Base-by-base conservation (phyloP, 2,797 vertebrate species). In the Odontamblyopus rebecca region DNA sequence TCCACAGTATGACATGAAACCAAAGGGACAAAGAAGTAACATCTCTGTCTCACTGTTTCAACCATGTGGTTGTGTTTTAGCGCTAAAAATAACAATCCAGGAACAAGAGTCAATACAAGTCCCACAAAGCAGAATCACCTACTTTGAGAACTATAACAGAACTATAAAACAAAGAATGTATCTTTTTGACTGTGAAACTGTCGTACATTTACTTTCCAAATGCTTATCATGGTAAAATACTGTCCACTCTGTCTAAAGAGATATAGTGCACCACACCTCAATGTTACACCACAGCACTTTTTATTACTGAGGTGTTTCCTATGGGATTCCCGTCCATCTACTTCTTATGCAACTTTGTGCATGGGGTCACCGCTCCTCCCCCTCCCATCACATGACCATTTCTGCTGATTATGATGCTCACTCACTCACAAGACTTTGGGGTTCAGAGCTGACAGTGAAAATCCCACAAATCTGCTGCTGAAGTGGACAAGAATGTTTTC, bases 331-430 rank as follows among this genome's bases (percentile, higher is more conserved):
- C 0, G 69, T 60, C 60, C 53, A 70, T 63, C 67, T 3, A 68
- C 51, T 57, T 61, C 30, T 74, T 72, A 30, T 50, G n/a, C n/a
- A 71, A 69, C 32, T 35, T 77, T 32, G 7, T 74, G 67, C 77
- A 50, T 32, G 38, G 63, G 70, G 67, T 85, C 83, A 78, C 13
- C 18, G 69, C 64, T 72, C 74, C 67, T 0, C 41, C 41, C 35
- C 70, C 77, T 51, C 63, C 72, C 70, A 71, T 72, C 64, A 68
- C 80, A 77, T 48, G 19, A 81, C 65, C 44, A 6, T 70, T 86
- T 85, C 73, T 88, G 85, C 85, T 84, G 89, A 87, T 87, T 72
- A 61, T 16, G 16, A 73, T 79, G 85, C 87, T 85, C 68, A 65
- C 61, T 61, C 84, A 23, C 23, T 23, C 23, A 23, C 23, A 69